Base-by-base conservation (phyloP, 2,113 vertebrate species). In the Spermophilus dauricus region DNA sequence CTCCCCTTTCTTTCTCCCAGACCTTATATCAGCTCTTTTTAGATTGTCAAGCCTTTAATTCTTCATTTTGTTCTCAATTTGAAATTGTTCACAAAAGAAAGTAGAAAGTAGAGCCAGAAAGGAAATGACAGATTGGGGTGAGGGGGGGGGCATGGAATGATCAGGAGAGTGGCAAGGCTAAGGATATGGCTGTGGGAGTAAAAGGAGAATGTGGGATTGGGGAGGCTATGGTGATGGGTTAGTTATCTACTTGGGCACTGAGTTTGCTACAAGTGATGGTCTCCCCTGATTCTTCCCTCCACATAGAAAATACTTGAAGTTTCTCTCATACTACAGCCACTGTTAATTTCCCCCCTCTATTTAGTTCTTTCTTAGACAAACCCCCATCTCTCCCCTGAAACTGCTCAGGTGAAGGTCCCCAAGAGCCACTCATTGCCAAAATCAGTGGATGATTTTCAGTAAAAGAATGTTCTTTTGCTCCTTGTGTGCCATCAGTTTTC, bases 51-150 rank as follows among this genome's bases (percentile, higher is more conserved):
- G 61, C 63, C 9, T 88, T 75, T 86, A 10, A n/a, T 72, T 53
- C 70, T 96, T 83, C 14, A 48, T 78, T 91, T 86, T 77, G 65
- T 26, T 93, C 45, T 91, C 30, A n/a, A 13, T 90, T 75, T 91
- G 51, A 53, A 82, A 53, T 77, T 91, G 24, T 75, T 69, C 92
- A 77, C 30, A 12, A 42, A 93, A 37, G 11, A 86, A 34, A 32
- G 5, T 48, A 14, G 37, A 42, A 93, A 91, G 13, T 73, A 37
- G 20, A 86, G 39, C 77, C n/a, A 48, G 56, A 70, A 75, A 76
- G 72, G 14, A 97, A 70, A 32, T 65, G 81, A 72, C 42, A 94
- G 39, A 30, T 8, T 65, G 45, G 45, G 45, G 45, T 8, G 45
- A 1, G 45, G 8, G 45, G 45, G 32, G 1, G 53, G 32, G 67